Conservation (phyloP, 2,797 vertebrate species). For the Argya squamiceps region DNA sequence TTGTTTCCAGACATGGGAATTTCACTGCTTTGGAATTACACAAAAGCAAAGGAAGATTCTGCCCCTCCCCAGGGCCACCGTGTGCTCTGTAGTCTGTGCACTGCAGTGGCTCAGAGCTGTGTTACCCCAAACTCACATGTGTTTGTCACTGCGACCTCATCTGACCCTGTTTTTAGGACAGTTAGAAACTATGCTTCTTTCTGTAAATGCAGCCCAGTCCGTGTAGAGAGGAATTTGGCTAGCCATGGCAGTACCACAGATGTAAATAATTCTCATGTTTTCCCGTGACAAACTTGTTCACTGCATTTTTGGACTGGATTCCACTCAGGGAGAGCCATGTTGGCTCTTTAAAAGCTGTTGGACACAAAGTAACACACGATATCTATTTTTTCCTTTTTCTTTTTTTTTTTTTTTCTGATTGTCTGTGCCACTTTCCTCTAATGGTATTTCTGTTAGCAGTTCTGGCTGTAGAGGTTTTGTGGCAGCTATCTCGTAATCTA, state of each 20-base stretch:
- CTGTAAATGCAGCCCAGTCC: neutral
- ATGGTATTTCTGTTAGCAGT: neutral
- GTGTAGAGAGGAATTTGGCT: neutral
- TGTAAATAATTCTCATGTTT: conserved; percentile 25
- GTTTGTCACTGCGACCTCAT: rapidly evolving
- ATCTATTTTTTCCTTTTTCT: neutral
- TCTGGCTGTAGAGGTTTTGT: neutral
- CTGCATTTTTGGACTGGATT: neutral
- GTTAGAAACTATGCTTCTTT: neutral
- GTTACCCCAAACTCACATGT: neutral
- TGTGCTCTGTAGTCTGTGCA: neutral
- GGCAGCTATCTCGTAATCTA: conserved; percentile 41
- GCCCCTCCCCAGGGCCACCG: neutral
- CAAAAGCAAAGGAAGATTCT: neutral
- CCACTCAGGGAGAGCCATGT: neutral
- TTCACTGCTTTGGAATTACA: neutral
- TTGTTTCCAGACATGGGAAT: neutral
- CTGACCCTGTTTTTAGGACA: neutral
- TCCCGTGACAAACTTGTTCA: neutral
- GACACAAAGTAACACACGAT: neutral
- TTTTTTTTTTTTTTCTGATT: neutral
- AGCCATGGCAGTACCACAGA: neutral
- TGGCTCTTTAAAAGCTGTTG: neutral
- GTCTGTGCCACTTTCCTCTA: neutral
- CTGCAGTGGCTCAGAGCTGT: neutral